Evolutionary conservation across 1,140 invertebrate species (phyloP), one percentile per base, ranked within the genome.

Genomic region (Elysia chlorotica): DNA sequence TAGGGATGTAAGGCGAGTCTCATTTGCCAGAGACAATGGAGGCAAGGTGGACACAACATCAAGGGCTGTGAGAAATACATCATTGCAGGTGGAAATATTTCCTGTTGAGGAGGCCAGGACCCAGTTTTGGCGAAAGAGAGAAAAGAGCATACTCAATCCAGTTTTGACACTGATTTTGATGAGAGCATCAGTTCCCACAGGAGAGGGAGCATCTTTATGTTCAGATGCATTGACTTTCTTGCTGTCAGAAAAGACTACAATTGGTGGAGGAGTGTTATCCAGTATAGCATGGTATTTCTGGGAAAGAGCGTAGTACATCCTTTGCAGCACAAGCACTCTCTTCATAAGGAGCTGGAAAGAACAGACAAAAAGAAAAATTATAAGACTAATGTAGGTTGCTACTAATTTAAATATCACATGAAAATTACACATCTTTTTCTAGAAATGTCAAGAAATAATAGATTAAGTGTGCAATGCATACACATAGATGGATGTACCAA

Each of bases 151-250:
- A 74, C 88, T 90, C 10, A 92, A 85, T 21, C 91, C 91, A 69
- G 91, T 91, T 83, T 89, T 89, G 0, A 92, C 90, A 2, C 91
- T 91, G 72, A 92, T 88, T 86, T 92, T 91, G 63, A 92, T 81
- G n/a, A 92, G 82, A 21, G 89, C 90, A 81, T 91, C 88, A 53
- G 89, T 90, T 36, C 90, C 90, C 25, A 77, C 61, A 28, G 63
- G 38, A n/a, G 37, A 31, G 28, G 57, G 33, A 1, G 31, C 25
- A 71, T 66, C 71, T 25, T n/a, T 21, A 67, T 59, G 36, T 25
- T 73, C 71, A 38, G 38, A 25, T 21, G 5, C 41, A 41, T 31
- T 23, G 21, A 41, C 54, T 65, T 73, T 67, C 31, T 72, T 53
- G 23, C 67, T 72, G 14, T 76, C 75, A 30, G 28, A 54, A 59